These are phyloP conservation scores for Eurytoma californica DNA, from an alignment of 2,888 invertebrate genomes.

Conservation along the genomic window DNA sequence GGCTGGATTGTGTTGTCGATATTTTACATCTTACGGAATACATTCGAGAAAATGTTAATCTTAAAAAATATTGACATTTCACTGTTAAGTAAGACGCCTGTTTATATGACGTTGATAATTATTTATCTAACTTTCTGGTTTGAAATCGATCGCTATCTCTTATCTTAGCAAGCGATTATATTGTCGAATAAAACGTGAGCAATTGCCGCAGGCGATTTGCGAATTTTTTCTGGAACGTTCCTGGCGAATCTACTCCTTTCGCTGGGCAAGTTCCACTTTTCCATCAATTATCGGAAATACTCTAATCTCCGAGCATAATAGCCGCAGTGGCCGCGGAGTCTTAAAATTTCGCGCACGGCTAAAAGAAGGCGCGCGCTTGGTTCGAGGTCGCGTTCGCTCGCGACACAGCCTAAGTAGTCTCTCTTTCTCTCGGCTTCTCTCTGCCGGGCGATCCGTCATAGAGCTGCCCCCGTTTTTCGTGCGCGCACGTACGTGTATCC, in stretches of 20 bases:
- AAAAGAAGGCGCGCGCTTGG: neutral
- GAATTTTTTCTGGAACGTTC: constrained; percentile 15
- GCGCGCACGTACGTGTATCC: constrained; percentile 13
- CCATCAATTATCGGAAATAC: constrained; percentile 43
- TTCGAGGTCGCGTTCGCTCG: constrained; percentile 25
- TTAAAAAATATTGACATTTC: too few relatives aligned
- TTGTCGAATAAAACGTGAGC: too few relatives aligned
- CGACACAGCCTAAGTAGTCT: constrained; percentile 5
- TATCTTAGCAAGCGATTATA: too few relatives aligned
- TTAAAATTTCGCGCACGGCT: constrained; percentile 11
- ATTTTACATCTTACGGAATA: too few relatives aligned
- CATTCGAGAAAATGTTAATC: too few relatives aligned
- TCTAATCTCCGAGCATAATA: neutral
- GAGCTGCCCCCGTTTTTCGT: constrained; percentile 56
- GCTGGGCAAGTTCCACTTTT: constrained; percentile 47
- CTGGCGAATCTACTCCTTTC: neutral
- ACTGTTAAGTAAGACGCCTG: too few relatives aligned
- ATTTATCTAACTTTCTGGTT: too few relatives aligned
- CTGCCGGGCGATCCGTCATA: constrained; percentile 45
- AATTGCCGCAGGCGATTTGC: neutral
- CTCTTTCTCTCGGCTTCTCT: neutral
- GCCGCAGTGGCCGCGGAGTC: neutral
- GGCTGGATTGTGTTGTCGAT: too few relatives aligned
- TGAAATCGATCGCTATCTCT: too few relatives aligned
- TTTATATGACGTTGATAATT: too few relatives aligned